These are phyloP conservation scores for Gorsachius magnificus DNA, from an alignment of 2,797 vertebrate genomes.

Conservation along the genomic window DNA sequence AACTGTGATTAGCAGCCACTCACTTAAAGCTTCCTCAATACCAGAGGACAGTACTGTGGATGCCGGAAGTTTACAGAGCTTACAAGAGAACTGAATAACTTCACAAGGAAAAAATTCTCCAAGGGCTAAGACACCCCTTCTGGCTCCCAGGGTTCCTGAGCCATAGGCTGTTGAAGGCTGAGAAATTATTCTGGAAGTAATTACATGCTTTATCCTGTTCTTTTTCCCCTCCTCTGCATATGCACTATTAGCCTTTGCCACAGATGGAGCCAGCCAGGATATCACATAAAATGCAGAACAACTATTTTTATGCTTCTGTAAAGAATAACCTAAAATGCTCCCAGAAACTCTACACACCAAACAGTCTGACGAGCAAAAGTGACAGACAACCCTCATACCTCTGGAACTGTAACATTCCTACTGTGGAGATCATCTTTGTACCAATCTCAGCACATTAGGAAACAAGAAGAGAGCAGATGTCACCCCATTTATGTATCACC, in stretches of 20 bases:
- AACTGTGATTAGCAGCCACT: neutral
- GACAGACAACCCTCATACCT: neutral
- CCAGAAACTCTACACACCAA: neutral
- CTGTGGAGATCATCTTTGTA: neutral
- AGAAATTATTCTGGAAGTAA: neutral
- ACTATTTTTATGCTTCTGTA: neutral
- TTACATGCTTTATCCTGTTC: neutral
- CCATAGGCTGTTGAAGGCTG: neutral
- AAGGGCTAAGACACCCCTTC: neutral
- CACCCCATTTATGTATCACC: accelerated
- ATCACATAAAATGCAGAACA: neutral
- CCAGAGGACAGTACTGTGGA: neutral
- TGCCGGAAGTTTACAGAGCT: neutral
- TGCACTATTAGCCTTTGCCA: neutral
- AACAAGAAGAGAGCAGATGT: neutral
- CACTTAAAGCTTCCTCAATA: neutral
- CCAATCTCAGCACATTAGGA: neutral
- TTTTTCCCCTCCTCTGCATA: neutral
- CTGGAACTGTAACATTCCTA: neutral
- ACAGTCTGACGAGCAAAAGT: too few relatives aligned
- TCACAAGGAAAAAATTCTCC: neutral
- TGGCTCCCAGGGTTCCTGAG: neutral
- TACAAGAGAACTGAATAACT: neutral
- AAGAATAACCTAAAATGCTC: neutral
- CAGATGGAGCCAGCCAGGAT: neutral